A percentile compares a stretch with the other conserved stretches of the same genome.
Conservation (phyloP, 2,888 invertebrate species). For the Zaprionus obscuricornis region DNA sequence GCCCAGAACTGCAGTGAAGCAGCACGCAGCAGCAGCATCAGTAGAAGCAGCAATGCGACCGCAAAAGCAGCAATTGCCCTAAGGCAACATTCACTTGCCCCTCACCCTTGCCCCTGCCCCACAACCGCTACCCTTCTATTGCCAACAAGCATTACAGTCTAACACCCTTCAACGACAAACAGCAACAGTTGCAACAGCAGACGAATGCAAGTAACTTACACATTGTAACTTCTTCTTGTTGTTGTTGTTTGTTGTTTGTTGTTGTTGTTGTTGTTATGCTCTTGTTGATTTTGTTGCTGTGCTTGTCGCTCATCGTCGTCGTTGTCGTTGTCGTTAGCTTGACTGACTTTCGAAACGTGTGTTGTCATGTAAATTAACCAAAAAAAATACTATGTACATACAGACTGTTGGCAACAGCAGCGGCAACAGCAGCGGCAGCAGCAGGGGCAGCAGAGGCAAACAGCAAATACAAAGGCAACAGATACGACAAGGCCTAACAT, state of each 20-base stretch:
- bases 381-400: conserved; percentile 57
- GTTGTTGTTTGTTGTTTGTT: conserved; percentile 34
- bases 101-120: not conserved
- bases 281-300: conserved; percentile 8
- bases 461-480: too few relatives aligned
- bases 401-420: conserved; percentile 6
- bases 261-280: conserved; percentile 28
- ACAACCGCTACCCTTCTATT: conserved; percentile 1
- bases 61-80: conserved; percentile 57
- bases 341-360: conserved; percentile 77
- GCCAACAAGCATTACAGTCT: too few relatives aligned
- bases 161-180: not conserved
- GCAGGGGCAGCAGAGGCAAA: conserved; percentile 18
- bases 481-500: conserved; percentile 23
- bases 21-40: conserved; percentile 27
- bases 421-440: conserved; percentile 12
- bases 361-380: conserved; percentile 75
- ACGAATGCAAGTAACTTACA: conserved; percentile 61
- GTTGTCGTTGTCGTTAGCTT: conserved; percentile 30
- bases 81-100: too few relatives aligned
- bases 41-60: conserved; percentile 36
- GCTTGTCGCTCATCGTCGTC: conserved; percentile 21
- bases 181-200: conserved; percentile 67
- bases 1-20: conserved; percentile 77
- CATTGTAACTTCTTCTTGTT: conserved; percentile 4